Evolutionary conservation across 92 coral and sea anemone species (phyloP).

Genomic region (Actinernus sp.): DNA sequence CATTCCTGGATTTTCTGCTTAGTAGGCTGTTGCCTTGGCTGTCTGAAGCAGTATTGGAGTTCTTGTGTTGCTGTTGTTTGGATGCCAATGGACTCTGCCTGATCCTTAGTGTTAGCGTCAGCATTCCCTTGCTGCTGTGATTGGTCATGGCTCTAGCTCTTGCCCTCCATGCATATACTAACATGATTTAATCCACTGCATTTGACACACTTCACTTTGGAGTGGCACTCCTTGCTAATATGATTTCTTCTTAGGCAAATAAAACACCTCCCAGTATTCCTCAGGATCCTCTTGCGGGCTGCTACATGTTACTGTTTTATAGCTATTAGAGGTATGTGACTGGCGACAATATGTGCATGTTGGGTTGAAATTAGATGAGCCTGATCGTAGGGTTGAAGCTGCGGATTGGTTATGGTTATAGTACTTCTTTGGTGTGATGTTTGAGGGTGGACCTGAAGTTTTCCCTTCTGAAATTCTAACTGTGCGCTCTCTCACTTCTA

Average conservation of each 20-base stretch:
- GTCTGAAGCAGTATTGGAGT: slow-evolving; percentile 59
- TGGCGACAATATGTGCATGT: not conserved
- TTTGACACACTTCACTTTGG: slow-evolving; percentile 55
- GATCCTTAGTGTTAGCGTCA: not conserved
- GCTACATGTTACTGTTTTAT: slow-evolving; percentile 23
- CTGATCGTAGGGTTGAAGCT: not conserved
- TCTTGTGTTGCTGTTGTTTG: slow-evolving; percentile 7
- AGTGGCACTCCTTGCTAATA: slow-evolving; percentile 53
- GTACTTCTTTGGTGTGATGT: not conserved
- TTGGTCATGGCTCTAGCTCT: not conserved
- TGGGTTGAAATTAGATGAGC: not conserved
- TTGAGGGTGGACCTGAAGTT: not conserved
- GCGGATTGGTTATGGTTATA: not conserved
- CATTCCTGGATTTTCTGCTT: slow-evolving; percentile 14
- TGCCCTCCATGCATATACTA: slow-evolving; percentile 44
- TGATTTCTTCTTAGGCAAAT: slow-evolving; percentile 69
- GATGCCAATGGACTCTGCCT: not conserved
- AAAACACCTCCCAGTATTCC: slow-evolving; percentile 61
- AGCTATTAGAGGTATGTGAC: slow-evolving; percentile 4
- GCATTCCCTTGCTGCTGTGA: not conserved
- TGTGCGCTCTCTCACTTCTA: not conserved
- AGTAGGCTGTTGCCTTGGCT: slow-evolving; percentile 48
- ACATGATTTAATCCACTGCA: slow-evolving; percentile 61
- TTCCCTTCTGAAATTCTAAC: not conserved
- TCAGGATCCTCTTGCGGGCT: slow-evolving; percentile 53